A percentile compares a stretch with the other conserved stretches of the same genome.
phyloP scores from a whole-genome alignment of 2,888 invertebrate species.

The Melikaiella ostensackeni region DNA sequence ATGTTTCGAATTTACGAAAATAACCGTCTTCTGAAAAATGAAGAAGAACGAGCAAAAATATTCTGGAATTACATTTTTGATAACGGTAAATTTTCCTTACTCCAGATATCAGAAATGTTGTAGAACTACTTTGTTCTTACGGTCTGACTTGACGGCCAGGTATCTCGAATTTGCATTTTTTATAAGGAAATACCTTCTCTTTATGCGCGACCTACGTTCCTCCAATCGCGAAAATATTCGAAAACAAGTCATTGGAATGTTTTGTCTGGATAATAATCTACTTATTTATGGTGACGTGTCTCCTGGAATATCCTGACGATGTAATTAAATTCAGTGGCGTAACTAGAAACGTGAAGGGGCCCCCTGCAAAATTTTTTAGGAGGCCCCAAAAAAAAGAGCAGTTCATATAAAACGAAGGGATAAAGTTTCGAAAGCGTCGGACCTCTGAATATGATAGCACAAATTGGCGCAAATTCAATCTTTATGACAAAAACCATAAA shows the following conservation, averaged over 20 bases:
- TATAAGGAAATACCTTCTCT: conserved; percentile 4
- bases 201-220: conserved; percentile 3
- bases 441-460: too few relatives aligned
- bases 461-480: too few relatives aligned
- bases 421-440: too few relatives aligned
- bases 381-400: too few relatives aligned
- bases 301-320: neutral
- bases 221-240: conserved; percentile 6
- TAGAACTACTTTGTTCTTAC: conserved; percentile 12
- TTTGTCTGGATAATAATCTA: conserved; percentile 22
- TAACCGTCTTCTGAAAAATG: neutral
- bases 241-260: conserved; percentile 21
- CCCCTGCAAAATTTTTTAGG: too few relatives aligned
- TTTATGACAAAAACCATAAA: too few relatives aligned
- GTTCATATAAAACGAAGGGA: too few relatives aligned
- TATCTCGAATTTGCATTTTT: conserved; percentile 34
- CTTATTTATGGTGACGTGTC: conserved; percentile 14
- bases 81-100: conserved; percentile 20
- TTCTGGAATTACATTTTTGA: conserved; percentile 12
- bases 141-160: conserved; percentile 5
- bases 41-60: neutral
- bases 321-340: too few relatives aligned
- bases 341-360: too few relatives aligned
- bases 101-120: conserved; percentile 18
- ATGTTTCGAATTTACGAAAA: conserved; percentile 23